Conservation (phyloP, 2,797 vertebrate genomes). For the Liparis tanakae region DNA sequence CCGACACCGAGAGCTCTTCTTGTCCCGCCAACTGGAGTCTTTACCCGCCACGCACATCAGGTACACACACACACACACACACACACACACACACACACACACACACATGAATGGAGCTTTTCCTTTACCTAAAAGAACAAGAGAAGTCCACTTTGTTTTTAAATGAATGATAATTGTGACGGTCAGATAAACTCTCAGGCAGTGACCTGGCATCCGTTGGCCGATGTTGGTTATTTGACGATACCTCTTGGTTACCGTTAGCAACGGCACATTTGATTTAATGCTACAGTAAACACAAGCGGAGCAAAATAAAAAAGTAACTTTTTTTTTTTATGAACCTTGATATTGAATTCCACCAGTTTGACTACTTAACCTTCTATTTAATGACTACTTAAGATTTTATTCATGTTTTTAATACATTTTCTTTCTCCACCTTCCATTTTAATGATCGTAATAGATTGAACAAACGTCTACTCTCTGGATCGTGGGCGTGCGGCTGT, state of each 20-base stretch:
- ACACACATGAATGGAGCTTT: too few relatives aligned
- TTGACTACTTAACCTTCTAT: background rate
- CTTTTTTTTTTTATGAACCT: background rate
- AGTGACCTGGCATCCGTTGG: too few relatives aligned
- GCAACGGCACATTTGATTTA: background rate
- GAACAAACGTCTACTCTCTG: background rate
- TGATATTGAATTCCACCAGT: constrained; percentile 16
- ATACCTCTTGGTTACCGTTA: background rate
- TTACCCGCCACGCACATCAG: constrained; percentile 98
- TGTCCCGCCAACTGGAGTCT: constrained; percentile 95
- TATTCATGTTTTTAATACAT: constrained; percentile 8
- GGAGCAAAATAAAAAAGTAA: too few relatives aligned
- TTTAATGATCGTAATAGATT: background rate
- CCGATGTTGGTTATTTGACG: background rate
- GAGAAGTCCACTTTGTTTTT: too few relatives aligned
- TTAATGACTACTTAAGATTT: background rate
- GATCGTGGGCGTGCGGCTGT: background rate
- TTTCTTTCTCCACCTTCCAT: background rate
- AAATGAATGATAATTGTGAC: too few relatives aligned
- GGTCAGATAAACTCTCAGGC: too few relatives aligned
- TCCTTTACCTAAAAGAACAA: too few relatives aligned
- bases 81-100: too few relatives aligned
- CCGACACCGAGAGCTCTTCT: constrained; percentile 94
- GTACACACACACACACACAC: constrained; percentile 69
- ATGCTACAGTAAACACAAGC: too few relatives aligned